Evolutionary conservation across 1,140 invertebrate genomes (phyloP).

Genomic region (Notospermus geniculatus): DNA sequence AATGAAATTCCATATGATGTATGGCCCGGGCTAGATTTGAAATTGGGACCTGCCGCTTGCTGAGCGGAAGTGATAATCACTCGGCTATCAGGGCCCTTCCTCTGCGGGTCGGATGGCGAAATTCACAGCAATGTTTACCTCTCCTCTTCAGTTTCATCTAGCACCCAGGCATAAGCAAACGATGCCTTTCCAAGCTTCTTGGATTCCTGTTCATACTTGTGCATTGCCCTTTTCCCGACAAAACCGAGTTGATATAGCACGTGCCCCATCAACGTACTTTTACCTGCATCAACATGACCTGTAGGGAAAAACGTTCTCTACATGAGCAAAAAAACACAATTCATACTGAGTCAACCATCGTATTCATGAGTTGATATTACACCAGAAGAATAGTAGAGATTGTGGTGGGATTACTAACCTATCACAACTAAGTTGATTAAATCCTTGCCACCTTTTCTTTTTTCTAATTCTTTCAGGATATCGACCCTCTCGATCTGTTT

Average conservation of each 20-base stretch:
- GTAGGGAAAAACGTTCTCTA: slow-evolving; percentile 12
- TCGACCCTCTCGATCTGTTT: slow-evolving; percentile 56
- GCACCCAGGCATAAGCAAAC: slow-evolving; percentile 97
- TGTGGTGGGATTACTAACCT: slow-evolving; percentile 39
- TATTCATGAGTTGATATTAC: too few relatives aligned
- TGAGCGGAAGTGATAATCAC: too few relatives aligned
- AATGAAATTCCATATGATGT: too few relatives aligned
- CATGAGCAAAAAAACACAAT: neutral
- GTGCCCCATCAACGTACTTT: slow-evolving; percentile 96
- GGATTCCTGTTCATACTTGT: slow-evolving; percentile 97
- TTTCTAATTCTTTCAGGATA: slow-evolving; percentile 63
- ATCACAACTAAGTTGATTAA: slow-evolving; percentile 93
- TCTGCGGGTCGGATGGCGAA: neutral
- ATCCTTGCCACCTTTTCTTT: slow-evolving; percentile 76
- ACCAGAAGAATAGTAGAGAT: neutral
- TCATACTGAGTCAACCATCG: neutral
- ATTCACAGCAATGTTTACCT: too few relatives aligned
- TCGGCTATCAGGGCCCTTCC: too few relatives aligned
- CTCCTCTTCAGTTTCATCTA: slow-evolving; percentile 99
- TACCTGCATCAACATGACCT: slow-evolving; percentile 99
- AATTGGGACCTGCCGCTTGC: too few relatives aligned
- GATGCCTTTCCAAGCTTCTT: slow-evolving; percentile 97
- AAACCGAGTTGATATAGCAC: slow-evolving; percentile 82
- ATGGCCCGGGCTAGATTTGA: too few relatives aligned
- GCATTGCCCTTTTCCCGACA: slow-evolving; percentile 86